These are phyloP conservation scores for Zhuqinia jingwanae DNA, from an alignment of 2,888 invertebrate species.

Conservation along the genomic window DNA sequence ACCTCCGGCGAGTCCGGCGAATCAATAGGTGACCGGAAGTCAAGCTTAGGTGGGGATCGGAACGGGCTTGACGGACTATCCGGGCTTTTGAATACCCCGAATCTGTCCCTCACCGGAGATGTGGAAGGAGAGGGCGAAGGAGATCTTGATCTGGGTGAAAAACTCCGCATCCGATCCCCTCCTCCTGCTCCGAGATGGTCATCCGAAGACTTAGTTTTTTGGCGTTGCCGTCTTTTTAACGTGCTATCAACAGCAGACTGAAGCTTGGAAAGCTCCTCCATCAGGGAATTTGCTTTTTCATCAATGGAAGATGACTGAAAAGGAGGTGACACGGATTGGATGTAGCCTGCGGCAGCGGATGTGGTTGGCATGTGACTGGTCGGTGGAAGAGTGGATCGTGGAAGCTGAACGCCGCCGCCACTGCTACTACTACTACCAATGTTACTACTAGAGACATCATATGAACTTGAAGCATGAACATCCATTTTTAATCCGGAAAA, in stretches of 20 bases:
- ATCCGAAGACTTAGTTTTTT: constrained; percentile 37
- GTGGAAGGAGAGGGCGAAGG: constrained; percentile 76
- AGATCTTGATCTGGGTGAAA: constrained; percentile 73
- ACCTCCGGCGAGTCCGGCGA: constrained; percentile 78
- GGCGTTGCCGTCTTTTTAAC: constrained; percentile 75
- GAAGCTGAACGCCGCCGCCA: constrained; percentile 47
- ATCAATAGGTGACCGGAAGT: constrained; percentile 67
- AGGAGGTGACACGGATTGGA: constrained; percentile 28
- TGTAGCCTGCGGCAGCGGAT: constrained; percentile 7
- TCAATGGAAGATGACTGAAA: constrained; percentile 65
- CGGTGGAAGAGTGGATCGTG: constrained; percentile 32
- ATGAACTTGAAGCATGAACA: constrained; percentile 53
- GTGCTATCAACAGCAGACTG: constrained; percentile 78
- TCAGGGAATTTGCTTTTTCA: constrained; percentile 77
- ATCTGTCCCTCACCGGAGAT: constrained; percentile 64
- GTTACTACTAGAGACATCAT: too few species aligned
- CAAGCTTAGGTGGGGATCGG: constrained; percentile 70
- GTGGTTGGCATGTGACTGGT: constrained; percentile 33
- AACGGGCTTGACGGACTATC: constrained; percentile 73
- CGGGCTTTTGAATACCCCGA: constrained; percentile 47
- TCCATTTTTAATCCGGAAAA: constrained; percentile 45
- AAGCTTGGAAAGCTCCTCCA: constrained; percentile 78
- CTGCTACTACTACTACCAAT: too few species aligned
- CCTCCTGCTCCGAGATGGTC: too few species aligned
- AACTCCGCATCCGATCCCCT: constrained; percentile 25